Percentiles rank a stretch among this genome's conserved stretches.
These are phyloP conservation scores for Lepidocyrtinus sp. DNA, from an alignment of 2,888 invertebrate species.

Conservation along the genomic window DNA sequence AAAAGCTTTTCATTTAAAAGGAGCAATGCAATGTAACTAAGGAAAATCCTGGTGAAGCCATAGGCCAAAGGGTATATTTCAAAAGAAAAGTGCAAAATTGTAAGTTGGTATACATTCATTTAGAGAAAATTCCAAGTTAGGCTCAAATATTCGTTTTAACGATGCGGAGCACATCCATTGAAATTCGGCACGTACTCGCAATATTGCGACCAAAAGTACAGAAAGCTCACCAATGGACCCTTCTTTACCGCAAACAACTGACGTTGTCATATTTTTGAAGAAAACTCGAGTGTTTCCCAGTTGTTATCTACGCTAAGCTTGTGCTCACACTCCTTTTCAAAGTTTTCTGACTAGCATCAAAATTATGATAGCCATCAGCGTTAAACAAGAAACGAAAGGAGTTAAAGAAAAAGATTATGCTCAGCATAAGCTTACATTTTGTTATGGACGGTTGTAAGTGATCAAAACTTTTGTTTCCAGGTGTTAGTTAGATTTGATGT, in stretches of 20 bases:
- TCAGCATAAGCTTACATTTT: neutral
- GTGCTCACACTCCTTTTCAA: neutral
- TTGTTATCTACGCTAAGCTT: neutral
- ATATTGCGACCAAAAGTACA: conserved; percentile 34
- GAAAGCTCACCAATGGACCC: conserved; percentile 39
- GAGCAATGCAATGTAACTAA: no score
- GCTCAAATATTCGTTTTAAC: conserved; percentile 45
- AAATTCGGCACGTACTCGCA: conserved; percentile 60
- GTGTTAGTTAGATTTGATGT: neutral
- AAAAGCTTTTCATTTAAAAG: no score
- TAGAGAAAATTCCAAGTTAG: conserved; percentile 22
- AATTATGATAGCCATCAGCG: neutral
- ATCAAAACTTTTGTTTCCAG: neutral
- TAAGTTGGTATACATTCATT: conserved; percentile 50
- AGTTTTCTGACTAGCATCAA: neutral
- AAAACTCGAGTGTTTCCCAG: neutral
- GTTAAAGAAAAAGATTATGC: neutral
- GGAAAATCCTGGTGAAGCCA: no score
- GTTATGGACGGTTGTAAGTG: neutral
- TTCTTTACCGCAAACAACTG: conserved; percentile 37
- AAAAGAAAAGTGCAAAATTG: conserved; percentile 48
- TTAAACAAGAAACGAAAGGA: neutral
- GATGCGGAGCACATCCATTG: conserved; percentile 56
- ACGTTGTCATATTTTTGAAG: neutral
- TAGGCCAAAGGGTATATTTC: conserved; percentile 55